A percentile compares a stretch with the other conserved stretches of the same genome.
phyloP scores from a whole-genome alignment of 2,113 vertebrate species.

The Asarcornis scutulata region DNA sequence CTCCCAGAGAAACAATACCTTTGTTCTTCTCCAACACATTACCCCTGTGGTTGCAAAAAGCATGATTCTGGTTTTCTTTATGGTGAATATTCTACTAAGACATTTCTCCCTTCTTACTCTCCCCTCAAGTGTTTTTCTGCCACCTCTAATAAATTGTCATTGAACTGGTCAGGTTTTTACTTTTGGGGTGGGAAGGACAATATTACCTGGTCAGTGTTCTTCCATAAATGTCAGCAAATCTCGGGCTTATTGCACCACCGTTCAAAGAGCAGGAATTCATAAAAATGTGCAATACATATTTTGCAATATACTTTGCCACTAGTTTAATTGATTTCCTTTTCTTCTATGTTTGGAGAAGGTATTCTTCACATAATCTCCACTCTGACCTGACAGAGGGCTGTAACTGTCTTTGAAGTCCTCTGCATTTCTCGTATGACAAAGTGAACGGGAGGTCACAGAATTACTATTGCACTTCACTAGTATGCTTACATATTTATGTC shows the following conservation, averaged over 20 bases:
- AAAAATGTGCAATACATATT: not conserved
- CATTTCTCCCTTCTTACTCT: not conserved
- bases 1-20: not conserved
- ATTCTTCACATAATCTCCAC: not conserved
- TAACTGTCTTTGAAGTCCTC: not conserved
- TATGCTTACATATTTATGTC: not conserved
- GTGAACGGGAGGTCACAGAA: not conserved
- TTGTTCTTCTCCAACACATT: not conserved
- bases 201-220: not conserved
- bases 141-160: not conserved
- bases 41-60: not conserved
- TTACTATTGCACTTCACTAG: not conserved
- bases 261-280: not conserved
- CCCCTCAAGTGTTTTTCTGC: not conserved
- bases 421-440: not conserved
- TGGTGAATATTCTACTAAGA: not conserved
- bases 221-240: slow-evolving; percentile 28
- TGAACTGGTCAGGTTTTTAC: not conserved
- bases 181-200: slow-evolving; percentile 16
- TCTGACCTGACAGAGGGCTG: not conserved
- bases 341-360: not conserved
- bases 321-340: slow-evolving; percentile 19
- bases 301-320: slow-evolving; percentile 5
- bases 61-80: not conserved
- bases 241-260: not conserved